Evolutionary conservation across 2,888 invertebrate genomes (phyloP), one percentile per base, ranked within the genome.

Genomic region (Parapristionchus giblindavisi): DNA sequence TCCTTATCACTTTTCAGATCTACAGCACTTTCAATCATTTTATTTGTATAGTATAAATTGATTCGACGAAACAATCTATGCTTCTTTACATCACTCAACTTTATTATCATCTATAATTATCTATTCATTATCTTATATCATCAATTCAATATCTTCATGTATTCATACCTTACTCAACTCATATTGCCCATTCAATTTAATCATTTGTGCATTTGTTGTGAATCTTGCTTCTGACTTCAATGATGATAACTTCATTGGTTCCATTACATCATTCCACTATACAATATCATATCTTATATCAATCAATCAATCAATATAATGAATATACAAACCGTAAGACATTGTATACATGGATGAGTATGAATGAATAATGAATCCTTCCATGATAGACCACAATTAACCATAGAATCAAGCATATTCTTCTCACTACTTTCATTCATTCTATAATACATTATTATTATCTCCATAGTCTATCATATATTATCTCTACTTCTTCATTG

Each of bases 131-230:
- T 61, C 24, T 61, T 38, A 11, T 48, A 36, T 36, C 6, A 8
- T 54, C 40, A 11, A 2, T 3, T 29, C 66, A 27, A 27, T 29
- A 43, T n/a, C 14, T 4, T 4, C 2, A 27, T 36, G 17, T 8
- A 1, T 2, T 24, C 36, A 3, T 17, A 56, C 70, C 66, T 58
- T 68, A 48, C 65, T 94, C 82, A 98, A 96, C 84, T 94, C 96
- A 89, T 97, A 95, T 87, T 95, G 95, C 83, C 94, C 94, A 56
- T 95, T 93, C 80, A 99, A 90, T 89, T 98, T 98, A 70, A 97
- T 94, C 79, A 98, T 96, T 90, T 97, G 97, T 0, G 96, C 96
- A 14, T 95, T 96, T 1, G 97, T 96, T 3, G 98, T 98, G 89
- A 95, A 99, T 90, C 97, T 95, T 1, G 96, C 95, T 90, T 98